A percentile compares a stretch with the other conserved stretches of the same genome.
These are phyloP conservation scores for Theodoxus fluviatilis DNA, from an alignment of 2,888 invertebrate genomes.

Conservation along the genomic window DNA sequence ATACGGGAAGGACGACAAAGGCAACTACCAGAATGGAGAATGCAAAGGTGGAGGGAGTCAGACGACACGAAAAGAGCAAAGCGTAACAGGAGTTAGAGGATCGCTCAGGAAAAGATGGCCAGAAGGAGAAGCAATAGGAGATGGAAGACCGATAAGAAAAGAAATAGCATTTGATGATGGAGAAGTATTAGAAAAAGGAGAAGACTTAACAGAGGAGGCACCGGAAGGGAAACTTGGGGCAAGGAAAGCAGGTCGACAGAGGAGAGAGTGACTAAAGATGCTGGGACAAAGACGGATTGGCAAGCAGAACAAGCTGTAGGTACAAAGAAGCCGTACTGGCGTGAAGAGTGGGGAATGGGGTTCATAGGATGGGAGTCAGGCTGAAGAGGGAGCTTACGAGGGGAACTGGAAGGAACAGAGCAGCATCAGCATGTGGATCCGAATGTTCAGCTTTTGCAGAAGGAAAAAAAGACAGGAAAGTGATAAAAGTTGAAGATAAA, in stretches of 20 bases:
- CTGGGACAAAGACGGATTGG: background rate
- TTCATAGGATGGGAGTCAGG: too few relatives aligned
- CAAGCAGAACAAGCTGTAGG: too few relatives aligned
- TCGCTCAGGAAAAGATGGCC: background rate
- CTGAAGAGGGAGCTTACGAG: too few relatives aligned
- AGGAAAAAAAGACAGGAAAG: too few relatives aligned
- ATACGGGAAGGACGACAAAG: background rate
- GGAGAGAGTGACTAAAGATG: background rate
- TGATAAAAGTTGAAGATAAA: too few relatives aligned
- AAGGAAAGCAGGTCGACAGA: background rate
- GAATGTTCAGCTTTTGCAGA: too few relatives aligned
- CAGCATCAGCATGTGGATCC: too few relatives aligned
- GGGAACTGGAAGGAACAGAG: too few relatives aligned
- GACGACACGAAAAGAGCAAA: background rate
- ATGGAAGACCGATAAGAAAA: background rate
- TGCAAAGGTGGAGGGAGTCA: background rate
- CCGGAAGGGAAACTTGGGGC: background rate
- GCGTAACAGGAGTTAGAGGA: background rate
- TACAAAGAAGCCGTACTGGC: too few relatives aligned
- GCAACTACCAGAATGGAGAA: background rate
- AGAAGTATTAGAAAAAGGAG: background rate
- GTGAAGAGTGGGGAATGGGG: too few relatives aligned
- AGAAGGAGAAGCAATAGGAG: background rate
- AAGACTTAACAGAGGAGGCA: conserved; percentile 6
- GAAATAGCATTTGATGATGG: background rate